A percentile compares a stretch with the other conserved stretches of the same genome.
Evolutionary conservation across 2,888 invertebrate genomes (phyloP).

Genomic region (Lepidochitona cinerea): DNA sequence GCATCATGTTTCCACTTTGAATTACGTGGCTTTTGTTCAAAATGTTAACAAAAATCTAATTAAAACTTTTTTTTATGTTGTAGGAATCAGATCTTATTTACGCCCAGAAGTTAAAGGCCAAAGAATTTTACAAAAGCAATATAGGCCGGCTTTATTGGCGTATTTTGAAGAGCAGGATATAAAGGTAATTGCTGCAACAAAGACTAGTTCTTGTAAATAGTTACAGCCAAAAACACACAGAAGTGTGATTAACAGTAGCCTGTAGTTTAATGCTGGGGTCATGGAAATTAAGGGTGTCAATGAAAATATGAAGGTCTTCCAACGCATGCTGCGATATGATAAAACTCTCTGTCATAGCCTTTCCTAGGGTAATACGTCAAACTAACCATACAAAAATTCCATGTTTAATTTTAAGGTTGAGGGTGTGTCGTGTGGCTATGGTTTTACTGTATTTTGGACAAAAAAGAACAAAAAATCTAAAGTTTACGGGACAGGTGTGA

Average conservation of each 20-base stretch:
- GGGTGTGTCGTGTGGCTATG: conserved; percentile 85
- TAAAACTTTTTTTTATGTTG: conserved; percentile 13
- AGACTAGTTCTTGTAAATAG: too few relatives aligned
- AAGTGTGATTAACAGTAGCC: too few relatives aligned
- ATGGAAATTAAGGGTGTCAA: too few relatives aligned
- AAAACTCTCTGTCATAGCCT: too few relatives aligned
- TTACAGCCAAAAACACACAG: too few relatives aligned
- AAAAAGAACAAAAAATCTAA: conserved; percentile 67
- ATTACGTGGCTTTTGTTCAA: too few relatives aligned
- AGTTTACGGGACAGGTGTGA: conserved; percentile 90
- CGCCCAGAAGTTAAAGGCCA: conserved; percentile 44
- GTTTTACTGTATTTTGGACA: conserved; percentile 80
- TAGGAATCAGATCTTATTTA: conserved; percentile 58
- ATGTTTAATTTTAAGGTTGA: conserved; percentile 40
- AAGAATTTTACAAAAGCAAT: conserved; percentile 23
- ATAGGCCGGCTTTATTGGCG: conserved; percentile 51
- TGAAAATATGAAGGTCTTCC: too few relatives aligned
- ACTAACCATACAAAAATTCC: not conserved
- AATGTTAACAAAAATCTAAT: too few relatives aligned
- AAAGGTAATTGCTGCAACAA: too few relatives aligned
- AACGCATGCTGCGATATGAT: too few relatives aligned
- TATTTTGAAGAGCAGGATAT: conserved; percentile 52
- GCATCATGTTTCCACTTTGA: too few relatives aligned
- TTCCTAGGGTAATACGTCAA: not conserved
- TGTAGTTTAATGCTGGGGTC: too few relatives aligned